Base-by-base conservation (phyloP, 2,797 vertebrate species). In the Anableps anableps region DNA sequence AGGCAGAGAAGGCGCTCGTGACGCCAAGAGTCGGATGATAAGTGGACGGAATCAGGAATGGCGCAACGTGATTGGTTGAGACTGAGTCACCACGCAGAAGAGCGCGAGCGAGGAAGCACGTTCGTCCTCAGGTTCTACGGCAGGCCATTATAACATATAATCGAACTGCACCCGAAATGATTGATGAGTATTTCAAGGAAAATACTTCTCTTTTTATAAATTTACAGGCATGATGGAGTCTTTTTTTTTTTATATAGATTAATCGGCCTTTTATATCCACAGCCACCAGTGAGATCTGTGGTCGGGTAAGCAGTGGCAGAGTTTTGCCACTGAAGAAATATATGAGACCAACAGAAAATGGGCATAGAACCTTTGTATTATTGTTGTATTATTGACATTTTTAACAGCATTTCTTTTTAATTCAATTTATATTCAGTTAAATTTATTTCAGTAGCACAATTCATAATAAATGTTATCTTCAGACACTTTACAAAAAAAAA, bases 1-100 rank as follows among this genome's bases (percentile, higher is more conserved):
- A 83, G 86, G 91, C 93, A 86, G 92, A 93, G 90, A 94, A 94
- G 93, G 88, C 93, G 88, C 64, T 87, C 64, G 90, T 82, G 88
- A 89, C 85, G 80, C 68, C 48, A 9, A 45, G 77, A 77, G 72
- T 78, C 81, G 82, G 51, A 43, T 80, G 77, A 94, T 94, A 95
- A 93, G 81, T 48, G 91, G 60, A 53, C 81, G 76, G 60, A 85
- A 91, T 14, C 93, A 86, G 94, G 93, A 95, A 94, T 36, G 45
- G 51, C 34, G 74, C 19, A 1, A 73, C 74, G 11, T 74, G 53
- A 96, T 96, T 96, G 95, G 96, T 77, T 86, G 78, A 21, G 19
- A 26, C 21, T 0, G 43, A 9, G 72, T 93, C 91, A 94, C 92
- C 91, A 66, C 92, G 77, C 34, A 43, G 36, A 48, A 38, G 75